Percentiles rank a stretch among this genome's conserved stretches.
phyloP scores from a whole-genome alignment of 2,888 invertebrate genomes.

The Eupithecia centaureata region DNA sequence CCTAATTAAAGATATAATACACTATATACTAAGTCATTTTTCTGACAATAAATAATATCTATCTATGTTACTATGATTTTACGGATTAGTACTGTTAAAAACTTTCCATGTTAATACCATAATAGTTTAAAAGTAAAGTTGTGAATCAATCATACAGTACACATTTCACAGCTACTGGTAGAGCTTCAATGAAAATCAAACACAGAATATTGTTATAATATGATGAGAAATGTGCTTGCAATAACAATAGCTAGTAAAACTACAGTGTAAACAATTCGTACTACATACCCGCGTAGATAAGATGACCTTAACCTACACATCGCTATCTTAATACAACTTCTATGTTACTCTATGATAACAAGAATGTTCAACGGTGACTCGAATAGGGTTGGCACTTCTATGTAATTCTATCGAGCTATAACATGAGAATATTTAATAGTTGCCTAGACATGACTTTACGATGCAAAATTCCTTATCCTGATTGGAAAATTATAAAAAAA shows the following conservation, averaged over 20 bases:
- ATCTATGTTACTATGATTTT: too few relatives aligned
- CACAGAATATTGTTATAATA: background rate
- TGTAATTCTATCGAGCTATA: background rate
- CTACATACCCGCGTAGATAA: constrained; percentile 53
- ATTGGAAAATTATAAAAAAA: too few relatives aligned
- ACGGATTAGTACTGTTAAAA: too few relatives aligned
- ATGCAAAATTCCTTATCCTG: too few relatives aligned
- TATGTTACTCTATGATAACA: constrained; percentile 39
- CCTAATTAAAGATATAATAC: too few relatives aligned
- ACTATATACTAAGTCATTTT: too few relatives aligned
- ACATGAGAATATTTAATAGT: too few relatives aligned
- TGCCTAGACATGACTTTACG: too few relatives aligned
- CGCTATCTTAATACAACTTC: constrained; percentile 49
- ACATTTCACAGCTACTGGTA: background rate
- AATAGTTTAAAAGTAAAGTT: too few relatives aligned
- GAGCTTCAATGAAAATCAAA: background rate
- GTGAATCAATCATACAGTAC: background rate
- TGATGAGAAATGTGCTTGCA: background rate
- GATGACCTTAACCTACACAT: constrained; percentile 66
- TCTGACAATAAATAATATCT: too few relatives aligned
- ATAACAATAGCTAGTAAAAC: constrained; percentile 1
- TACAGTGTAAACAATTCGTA: background rate
- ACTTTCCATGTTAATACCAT: too few relatives aligned
- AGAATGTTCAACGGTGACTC: constrained; percentile 55
- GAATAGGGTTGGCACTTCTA: background rate